Conservation (phyloP, 2,113 vertebrate species). For the Solea solea region DNA sequence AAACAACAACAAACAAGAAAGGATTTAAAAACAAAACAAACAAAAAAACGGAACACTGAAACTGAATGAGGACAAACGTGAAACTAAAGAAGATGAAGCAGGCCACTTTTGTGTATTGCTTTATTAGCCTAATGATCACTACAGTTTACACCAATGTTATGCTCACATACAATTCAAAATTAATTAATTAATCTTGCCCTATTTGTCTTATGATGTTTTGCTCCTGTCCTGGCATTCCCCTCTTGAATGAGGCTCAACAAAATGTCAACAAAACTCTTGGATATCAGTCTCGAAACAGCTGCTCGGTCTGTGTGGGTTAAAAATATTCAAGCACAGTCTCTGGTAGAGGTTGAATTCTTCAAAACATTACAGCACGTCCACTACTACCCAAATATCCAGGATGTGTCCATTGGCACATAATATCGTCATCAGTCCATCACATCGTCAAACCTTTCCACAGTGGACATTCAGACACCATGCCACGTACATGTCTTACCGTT, state of each 20-base stretch:
- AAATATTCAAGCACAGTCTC: slow-evolving; percentile 20
- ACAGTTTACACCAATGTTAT: slow-evolving; percentile 94
- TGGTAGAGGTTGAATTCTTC: slow-evolving; percentile 20
- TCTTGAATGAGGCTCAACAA: not conserved
- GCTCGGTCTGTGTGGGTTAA: not conserved
- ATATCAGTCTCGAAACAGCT: slow-evolving; percentile 21
- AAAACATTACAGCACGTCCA: slow-evolving; percentile 26
- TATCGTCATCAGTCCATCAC: slow-evolving; percentile 12
- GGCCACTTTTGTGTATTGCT: slow-evolving; percentile 82
- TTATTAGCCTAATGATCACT: slow-evolving; percentile 91
- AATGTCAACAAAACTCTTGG: slow-evolving; percentile 23
- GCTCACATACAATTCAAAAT: slow-evolving; percentile 87
- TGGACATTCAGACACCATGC: not conserved
- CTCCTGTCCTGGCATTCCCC: slow-evolving; percentile 17
- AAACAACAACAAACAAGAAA: slow-evolving; percentile 14
- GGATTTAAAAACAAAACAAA: not conserved
- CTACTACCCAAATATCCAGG: slow-evolving; percentile 17
- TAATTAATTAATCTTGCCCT: slow-evolving; percentile 66
- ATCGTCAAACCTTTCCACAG: slow-evolving; percentile 1
- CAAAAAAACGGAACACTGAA: too few relatives aligned
- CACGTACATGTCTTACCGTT: not conserved
- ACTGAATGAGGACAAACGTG: slow-evolving; percentile 1
- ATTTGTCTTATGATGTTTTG: slow-evolving; percentile 41
- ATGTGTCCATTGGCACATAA: slow-evolving; percentile 15
- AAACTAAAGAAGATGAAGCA: slow-evolving; percentile 82